Conservation (phyloP, 2,888 invertebrate species). For the Neocrepidodera transversa region DNA sequence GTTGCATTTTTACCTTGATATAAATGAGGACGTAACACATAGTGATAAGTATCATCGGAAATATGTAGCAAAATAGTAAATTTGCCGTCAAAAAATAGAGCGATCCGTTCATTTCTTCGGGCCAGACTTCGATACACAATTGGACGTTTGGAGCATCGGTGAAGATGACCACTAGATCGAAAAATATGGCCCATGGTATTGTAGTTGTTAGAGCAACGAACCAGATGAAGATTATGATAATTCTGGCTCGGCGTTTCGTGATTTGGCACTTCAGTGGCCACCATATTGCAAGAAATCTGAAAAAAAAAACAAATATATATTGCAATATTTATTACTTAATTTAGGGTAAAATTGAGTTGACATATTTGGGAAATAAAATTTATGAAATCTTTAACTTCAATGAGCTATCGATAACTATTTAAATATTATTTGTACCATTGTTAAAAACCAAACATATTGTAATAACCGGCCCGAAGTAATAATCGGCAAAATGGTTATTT, state of each 20-base stretch:
- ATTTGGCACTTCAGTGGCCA: constrained; percentile 92
- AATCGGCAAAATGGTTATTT: too few relatives aligned
- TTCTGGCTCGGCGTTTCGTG: constrained; percentile 84
- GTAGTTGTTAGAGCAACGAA: constrained; percentile 83
- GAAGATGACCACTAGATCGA: constrained; percentile 79
- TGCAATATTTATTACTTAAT: too few relatives aligned
- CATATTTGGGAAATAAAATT: too few relatives aligned
- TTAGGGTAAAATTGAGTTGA: too few relatives aligned
- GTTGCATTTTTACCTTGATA: constrained; percentile 66
- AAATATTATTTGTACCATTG: too few relatives aligned
- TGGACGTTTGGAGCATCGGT: constrained; percentile 77
- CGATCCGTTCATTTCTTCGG: constrained; percentile 79
- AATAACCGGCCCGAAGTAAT: too few relatives aligned
- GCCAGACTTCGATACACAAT: constrained; percentile 86
- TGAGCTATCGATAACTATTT: too few relatives aligned
- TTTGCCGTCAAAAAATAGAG: constrained; percentile 90
- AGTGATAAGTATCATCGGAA: constrained; percentile 89
- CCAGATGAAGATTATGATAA: constrained; percentile 92
- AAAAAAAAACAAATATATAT: constrained; percentile 59
- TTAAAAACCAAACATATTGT: too few relatives aligned
- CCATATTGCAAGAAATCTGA: constrained; percentile 95
- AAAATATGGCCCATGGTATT: constrained; percentile 90
- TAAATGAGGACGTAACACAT: constrained; percentile 92
- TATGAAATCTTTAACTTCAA: too few relatives aligned
- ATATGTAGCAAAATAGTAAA: constrained; percentile 86